phyloP scores from a whole-genome alignment of 2,888 invertebrate genomes.

The Andrena praecox region DNA sequence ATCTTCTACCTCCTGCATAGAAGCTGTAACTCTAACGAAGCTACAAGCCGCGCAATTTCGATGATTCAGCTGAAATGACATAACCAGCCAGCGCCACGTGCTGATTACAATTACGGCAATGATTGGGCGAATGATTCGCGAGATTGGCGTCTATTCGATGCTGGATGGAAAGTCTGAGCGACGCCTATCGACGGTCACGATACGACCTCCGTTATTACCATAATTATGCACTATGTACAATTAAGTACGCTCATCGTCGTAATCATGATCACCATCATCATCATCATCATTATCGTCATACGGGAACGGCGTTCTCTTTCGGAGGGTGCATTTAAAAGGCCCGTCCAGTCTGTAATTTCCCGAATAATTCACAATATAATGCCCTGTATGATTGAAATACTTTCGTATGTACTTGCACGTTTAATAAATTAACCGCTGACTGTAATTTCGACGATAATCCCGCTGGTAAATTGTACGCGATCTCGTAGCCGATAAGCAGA shows the following conservation, averaged over 20 bases:
- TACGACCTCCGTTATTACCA: conserved; percentile 60
- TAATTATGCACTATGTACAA: conserved; percentile 65
- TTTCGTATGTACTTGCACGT: conserved; percentile 57
- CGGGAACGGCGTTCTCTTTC: conserved; percentile 33
- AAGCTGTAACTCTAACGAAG: not conserved
- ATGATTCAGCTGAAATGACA: conserved; percentile 38
- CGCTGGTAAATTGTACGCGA: conserved; percentile 39
- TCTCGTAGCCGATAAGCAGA: conserved; percentile 46
- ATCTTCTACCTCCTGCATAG: too few species aligned
- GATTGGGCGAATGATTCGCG: not conserved
- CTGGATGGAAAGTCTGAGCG: conserved; percentile 25
- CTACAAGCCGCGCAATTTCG: conserved; percentile 50
- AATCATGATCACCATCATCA: conserved; percentile 62
- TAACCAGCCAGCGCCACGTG: not conserved
- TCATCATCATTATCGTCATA: conserved; percentile 41
- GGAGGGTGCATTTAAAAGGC: conserved; percentile 62
- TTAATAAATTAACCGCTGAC: conserved; percentile 71
- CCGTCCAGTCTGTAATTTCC: conserved; percentile 62
- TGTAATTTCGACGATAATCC: conserved; percentile 67
- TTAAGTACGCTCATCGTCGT: conserved; percentile 59
- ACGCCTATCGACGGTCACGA: conserved; percentile 35
- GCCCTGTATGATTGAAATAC: conserved; percentile 66
- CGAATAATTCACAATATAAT: conserved; percentile 71
- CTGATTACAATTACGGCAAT: not conserved
- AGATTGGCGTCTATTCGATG: conserved; percentile 16